phyloP scores from a whole-genome alignment of 37 sponge, comb jelly and placozoan genomes.

The Beroe forskalii region DNA sequence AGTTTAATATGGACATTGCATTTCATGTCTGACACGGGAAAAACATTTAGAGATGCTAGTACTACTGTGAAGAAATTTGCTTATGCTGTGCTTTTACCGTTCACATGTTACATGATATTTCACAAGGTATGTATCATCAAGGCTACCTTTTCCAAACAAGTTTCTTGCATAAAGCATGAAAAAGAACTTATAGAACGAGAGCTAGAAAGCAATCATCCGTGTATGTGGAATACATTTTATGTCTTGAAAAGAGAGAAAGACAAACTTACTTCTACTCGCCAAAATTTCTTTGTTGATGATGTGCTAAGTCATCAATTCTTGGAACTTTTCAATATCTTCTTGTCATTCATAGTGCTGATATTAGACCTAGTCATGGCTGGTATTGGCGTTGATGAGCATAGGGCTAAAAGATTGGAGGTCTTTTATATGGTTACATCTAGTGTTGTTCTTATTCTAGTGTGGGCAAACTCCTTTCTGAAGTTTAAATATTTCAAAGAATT shows the following conservation, averaged over 20 bases:
- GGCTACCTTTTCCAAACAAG: not conserved
- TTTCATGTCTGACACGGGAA: slow-evolving; percentile 17
- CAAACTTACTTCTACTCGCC: not conserved
- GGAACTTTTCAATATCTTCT: not conserved
- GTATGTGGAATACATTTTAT: slow-evolving; percentile 34
- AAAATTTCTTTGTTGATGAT: not conserved
- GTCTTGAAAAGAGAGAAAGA: slow-evolving; percentile 8
- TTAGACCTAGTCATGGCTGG: slow-evolving; percentile 4
- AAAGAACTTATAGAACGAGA: not conserved
- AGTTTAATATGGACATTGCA: slow-evolving; percentile 24
- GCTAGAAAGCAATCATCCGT: slow-evolving; percentile 15
- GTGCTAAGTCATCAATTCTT: not conserved
- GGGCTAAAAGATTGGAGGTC: not conserved
- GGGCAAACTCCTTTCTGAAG: slow-evolving; percentile 17
- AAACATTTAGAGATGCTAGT: slow-evolving; percentile 6
- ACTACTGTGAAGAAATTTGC: not conserved
- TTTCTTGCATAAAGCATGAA: not conserved
- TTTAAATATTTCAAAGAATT: slow-evolving; percentile 18
- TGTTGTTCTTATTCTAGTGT: not conserved
- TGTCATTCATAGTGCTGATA: not conserved
- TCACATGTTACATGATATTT: not conserved
- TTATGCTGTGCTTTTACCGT: not conserved
- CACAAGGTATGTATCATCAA: not conserved
- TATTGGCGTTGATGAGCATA: not conserved
- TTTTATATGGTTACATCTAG: not conserved